These are phyloP conservation scores for Pseudomyrmex dendroicus DNA, from an alignment of 1,140 invertebrate genomes.

Conservation along the genomic window DNA sequence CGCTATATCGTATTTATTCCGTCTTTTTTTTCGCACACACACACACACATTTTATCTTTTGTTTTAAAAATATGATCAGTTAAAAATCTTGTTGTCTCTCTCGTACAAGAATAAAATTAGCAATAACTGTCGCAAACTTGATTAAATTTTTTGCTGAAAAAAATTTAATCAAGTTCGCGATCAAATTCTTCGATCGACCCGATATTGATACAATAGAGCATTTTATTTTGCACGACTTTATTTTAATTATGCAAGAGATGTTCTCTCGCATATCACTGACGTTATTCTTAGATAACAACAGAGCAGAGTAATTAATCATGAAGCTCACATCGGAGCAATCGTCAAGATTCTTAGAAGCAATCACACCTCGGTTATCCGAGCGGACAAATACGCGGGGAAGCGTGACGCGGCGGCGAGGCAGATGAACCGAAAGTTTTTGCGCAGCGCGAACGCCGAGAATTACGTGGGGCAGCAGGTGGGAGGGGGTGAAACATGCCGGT, in stretches of 20 bases:
- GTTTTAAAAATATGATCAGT: no score
- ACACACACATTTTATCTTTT: no score
- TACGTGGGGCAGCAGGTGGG: constrained; percentile 36
- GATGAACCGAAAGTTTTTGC: constrained; percentile 70
- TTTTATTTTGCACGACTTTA: neutral
- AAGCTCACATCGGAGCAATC: neutral
- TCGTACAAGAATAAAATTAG: no score
- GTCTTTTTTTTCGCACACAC: neutral
- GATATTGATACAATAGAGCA: no score
- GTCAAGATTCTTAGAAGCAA: constrained; percentile 14
- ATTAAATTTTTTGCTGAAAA: no score
- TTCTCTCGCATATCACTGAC: no score
- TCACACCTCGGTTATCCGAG: constrained; percentile 24
- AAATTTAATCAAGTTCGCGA: no score
- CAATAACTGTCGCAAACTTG: no score
- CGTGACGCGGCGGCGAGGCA: constrained; percentile 29
- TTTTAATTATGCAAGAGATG: neutral
- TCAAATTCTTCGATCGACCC: no score
- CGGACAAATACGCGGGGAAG: constrained; percentile 28
- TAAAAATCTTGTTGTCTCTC: no score
- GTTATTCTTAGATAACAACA: neutral
- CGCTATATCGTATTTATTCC: neutral
- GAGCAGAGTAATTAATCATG: constrained; percentile 10
- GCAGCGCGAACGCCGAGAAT: constrained; percentile 54
- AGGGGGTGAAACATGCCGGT: constrained; percentile 33